A percentile compares a stretch with the other conserved stretches of the same genome.
Evolutionary conservation across 2,113 vertebrate genomes (phyloP).

Genomic region (Engraulis encrasicolus): DNA sequence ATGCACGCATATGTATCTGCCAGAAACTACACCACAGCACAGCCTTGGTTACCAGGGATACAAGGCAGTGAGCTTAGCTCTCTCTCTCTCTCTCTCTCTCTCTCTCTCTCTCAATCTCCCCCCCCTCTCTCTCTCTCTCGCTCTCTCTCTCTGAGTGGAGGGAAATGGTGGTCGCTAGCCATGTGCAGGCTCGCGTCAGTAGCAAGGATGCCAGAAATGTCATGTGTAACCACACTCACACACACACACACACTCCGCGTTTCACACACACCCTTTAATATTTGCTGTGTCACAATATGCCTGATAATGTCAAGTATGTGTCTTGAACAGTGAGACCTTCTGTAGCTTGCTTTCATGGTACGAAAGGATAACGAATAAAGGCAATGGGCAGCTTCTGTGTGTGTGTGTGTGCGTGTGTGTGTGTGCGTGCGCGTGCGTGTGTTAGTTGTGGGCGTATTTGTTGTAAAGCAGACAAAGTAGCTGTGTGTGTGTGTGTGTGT

Average conservation of each 20-base stretch:
- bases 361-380: neutral
- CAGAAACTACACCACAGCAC: slow-evolving; percentile 48
- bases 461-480: neutral
- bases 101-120: too few species aligned
- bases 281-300: neutral
- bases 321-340: neutral
- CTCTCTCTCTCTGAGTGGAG: slow-evolving; percentile 36
- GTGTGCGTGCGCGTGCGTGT: neutral
- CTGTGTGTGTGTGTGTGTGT: neutral
- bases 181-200: neutral
- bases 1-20: neutral
- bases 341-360: neutral
- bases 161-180: slow-evolving; percentile 39
- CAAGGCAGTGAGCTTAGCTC: too few species aligned
- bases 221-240: neutral
- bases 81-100: too few species aligned
- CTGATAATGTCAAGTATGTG: neutral
- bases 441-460: too few species aligned
- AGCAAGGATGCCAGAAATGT: neutral
- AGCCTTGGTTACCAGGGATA: slow-evolving; percentile 54
- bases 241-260: slow-evolving; percentile 16
- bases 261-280: neutral
- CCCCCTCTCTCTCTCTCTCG: too few species aligned
- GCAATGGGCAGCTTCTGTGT: neutral
- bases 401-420: neutral